Percentiles rank a stretch among this genome's conserved stretches.
These are phyloP conservation scores for Selene dorsalis DNA, from an alignment of 2,797 vertebrate species.

Conservation along the genomic window DNA sequence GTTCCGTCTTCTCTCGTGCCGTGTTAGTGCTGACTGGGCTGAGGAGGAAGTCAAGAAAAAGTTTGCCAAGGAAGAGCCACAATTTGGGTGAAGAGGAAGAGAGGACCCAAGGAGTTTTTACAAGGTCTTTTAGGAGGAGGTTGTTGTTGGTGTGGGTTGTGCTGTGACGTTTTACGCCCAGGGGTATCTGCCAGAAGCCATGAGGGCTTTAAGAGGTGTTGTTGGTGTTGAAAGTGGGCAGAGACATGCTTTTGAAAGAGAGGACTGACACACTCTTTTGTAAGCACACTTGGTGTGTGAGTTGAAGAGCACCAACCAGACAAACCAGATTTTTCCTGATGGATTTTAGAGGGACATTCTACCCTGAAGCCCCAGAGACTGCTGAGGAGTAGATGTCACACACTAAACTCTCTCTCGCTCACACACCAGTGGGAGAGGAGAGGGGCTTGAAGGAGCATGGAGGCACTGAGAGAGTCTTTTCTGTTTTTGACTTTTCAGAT, in stretches of 20 bases:
- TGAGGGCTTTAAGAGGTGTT: constrained; percentile 56
- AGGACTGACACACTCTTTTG: constrained; percentile 30
- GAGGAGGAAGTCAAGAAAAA: constrained; percentile 63
- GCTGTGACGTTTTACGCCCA: constrained; percentile 34
- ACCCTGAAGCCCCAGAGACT: constrained; percentile 45
- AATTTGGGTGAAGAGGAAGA: constrained; percentile 17
- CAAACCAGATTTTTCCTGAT: constrained; percentile 61
- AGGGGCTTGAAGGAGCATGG: constrained; percentile 80
- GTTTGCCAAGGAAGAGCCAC: constrained; percentile 41
- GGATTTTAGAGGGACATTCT: constrained; percentile 62
- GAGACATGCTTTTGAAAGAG: constrained; percentile 43
- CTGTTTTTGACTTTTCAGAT: constrained; percentile 93
- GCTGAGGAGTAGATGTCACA: constrained; percentile 45
- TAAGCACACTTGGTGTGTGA: constrained; percentile 17
- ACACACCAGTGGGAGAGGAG: constrained; percentile 36
- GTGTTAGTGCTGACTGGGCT: constrained; percentile 53
- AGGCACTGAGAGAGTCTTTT: constrained; percentile 88
- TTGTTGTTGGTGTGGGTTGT: constrained; percentile 35
- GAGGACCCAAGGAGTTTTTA: constrained; percentile 37
- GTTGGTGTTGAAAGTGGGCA: constrained; percentile 37
- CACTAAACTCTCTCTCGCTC: constrained; percentile 26
- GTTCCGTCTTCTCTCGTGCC: constrained; percentile 70
- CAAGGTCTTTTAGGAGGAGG: constrained; percentile 43
- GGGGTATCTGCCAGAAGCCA: constrained; percentile 47
- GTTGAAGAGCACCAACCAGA: constrained; percentile 41